phyloP scores from a whole-genome alignment of 2,113 vertebrate genomes.

The Clupea harengus region DNA sequence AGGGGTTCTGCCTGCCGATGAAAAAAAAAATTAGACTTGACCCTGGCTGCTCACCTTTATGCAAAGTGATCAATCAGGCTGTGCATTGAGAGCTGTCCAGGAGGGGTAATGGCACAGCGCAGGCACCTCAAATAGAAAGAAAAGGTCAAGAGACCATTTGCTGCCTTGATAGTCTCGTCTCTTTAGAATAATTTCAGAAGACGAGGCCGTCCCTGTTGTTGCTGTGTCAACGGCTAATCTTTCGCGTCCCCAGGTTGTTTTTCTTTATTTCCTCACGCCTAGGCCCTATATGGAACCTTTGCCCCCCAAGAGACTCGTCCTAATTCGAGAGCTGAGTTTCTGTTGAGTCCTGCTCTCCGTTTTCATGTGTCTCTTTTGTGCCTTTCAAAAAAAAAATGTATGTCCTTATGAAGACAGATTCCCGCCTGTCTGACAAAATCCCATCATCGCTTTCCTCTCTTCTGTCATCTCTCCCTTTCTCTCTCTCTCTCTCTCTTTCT shows the following conservation, averaged over 20 bases:
- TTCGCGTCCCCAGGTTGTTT: neutral
- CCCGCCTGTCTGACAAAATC: neutral
- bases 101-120: neutral
- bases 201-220: neutral
- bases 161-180: neutral
- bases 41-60: neutral
- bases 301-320: neutral
- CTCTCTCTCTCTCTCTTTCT: neutral
- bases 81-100: neutral
- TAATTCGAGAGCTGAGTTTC: neutral
- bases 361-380: neutral
- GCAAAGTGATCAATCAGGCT: neutral
- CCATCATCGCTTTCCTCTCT: neutral
- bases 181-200: neutral
- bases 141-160: neutral
- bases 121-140: neutral
- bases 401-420: neutral
- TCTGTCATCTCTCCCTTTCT: neutral
- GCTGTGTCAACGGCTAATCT: neutral
- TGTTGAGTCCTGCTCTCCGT: neutral
- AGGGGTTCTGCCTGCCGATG: neutral
- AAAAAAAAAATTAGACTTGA: neutral
- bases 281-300: neutral
- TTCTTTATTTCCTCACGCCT: neutral
- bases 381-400: neutral